Conservation (phyloP, 2,797 vertebrate genomes). For the Threskiornis aethiopicus region DNA sequence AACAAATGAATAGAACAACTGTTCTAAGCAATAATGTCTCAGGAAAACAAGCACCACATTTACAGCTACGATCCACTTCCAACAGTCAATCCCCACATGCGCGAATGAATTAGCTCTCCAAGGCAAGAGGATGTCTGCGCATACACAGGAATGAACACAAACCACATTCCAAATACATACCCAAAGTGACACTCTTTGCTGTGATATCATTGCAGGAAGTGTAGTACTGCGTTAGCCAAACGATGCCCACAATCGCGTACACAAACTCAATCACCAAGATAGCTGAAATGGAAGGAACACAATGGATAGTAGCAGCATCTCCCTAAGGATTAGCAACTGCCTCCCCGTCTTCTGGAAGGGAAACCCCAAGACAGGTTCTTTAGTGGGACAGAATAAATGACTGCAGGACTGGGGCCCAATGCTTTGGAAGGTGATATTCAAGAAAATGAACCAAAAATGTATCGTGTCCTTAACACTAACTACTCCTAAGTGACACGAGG, state of each 20-base stretch:
- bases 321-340: background rate
- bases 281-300: conserved; percentile 74
- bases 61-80: background rate
- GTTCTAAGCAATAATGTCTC: background rate
- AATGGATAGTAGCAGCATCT: background rate
- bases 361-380: background rate
- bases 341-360: background rate
- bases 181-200: conserved; percentile 95
- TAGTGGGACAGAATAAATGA: background rate
- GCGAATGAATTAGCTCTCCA: background rate
- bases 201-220: conserved; percentile 94
- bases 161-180: conserved; percentile 70
- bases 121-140: background rate
- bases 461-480: background rate
- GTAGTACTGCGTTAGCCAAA: conserved; percentile 97
- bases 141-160: background rate
- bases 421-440: background rate
- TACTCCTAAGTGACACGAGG: background rate
- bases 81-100: background rate
- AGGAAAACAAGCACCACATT: background rate
- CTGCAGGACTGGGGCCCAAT: background rate
- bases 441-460: background rate
- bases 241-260: conserved; percentile 96
- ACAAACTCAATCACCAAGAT: conserved; percentile 96
- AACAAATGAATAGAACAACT: background rate